Conservation (phyloP, 2,113 vertebrate species). For the Cyanoliseus patagonus region DNA sequence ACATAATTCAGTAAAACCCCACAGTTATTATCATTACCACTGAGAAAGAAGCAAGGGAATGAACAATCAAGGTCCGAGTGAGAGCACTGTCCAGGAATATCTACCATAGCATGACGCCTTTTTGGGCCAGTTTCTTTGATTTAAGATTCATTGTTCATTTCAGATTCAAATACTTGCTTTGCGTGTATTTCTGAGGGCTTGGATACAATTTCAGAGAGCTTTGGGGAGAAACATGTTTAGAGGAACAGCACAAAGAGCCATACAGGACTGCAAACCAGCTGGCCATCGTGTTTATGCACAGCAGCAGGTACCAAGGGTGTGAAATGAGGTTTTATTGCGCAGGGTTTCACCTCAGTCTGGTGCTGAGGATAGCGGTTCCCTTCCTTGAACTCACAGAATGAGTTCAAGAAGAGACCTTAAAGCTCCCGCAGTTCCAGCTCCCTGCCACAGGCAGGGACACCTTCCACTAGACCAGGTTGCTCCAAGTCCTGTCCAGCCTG, state of each 20-base stretch:
- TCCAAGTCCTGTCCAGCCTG: neutral
- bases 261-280: accelerated
- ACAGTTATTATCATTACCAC: accelerated
- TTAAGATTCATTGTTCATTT: neutral
- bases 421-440: neutral
- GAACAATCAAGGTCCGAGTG: accelerated
- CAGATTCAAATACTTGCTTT: neutral
- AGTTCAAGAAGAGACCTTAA: neutral
- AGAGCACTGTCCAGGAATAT: neutral
- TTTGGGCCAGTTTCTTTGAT: neutral
- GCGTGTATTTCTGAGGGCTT: neutral
- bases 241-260: neutral
- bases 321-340: neutral
- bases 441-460: neutral
- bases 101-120: accelerated
- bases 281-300: accelerated
- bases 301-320: neutral
- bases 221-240: neutral
- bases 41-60: neutral
- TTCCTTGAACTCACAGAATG: neutral
- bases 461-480: neutral
- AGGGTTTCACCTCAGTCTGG: neutral
- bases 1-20: neutral
- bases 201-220: neutral
- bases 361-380: accelerated